Evolutionary conservation across 2,888 invertebrate genomes (phyloP).

Genomic region (Pseudococcus viburni): DNA sequence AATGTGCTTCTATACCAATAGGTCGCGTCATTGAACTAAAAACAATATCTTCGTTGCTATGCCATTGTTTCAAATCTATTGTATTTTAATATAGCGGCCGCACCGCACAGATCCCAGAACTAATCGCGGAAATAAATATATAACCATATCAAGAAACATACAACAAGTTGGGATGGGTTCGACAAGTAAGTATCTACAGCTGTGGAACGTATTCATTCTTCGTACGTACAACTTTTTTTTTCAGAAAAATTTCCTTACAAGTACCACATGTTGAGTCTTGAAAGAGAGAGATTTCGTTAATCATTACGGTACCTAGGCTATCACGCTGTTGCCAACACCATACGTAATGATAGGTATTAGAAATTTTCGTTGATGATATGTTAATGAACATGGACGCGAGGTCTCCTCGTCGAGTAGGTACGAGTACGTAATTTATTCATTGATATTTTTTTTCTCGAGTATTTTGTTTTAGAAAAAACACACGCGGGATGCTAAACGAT

Average conservation of each 20-base stretch:
- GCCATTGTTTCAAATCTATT: constrained; percentile 31
- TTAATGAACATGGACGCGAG: constrained; percentile 31
- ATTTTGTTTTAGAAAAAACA: background rate
- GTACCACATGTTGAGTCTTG: background rate
- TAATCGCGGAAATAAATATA: background rate
- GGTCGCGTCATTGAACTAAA: constrained; percentile 46
- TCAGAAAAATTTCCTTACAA: background rate
- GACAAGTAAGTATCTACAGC: no score
- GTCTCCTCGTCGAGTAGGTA: background rate
- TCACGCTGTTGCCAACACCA: background rate
- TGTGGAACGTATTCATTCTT: no score
- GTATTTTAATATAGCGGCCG: constrained; percentile 10
- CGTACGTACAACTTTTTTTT: background rate
- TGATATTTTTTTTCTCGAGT: background rate
- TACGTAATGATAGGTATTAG: constrained; percentile 15
- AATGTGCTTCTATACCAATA: constrained; percentile 9
- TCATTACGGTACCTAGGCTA: background rate
- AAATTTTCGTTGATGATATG: constrained; percentile 31
- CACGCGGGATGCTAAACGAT: background rate
- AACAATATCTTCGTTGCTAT: constrained; percentile 32
- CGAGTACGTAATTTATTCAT: constrained; percentile 41
- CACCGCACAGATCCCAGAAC: background rate
- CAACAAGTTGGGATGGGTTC: background rate
- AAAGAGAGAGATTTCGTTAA: background rate
- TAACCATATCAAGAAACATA: background rate